Conservation (phyloP, 2,113 vertebrate genomes). For the Tonatia bakeri region DNA sequence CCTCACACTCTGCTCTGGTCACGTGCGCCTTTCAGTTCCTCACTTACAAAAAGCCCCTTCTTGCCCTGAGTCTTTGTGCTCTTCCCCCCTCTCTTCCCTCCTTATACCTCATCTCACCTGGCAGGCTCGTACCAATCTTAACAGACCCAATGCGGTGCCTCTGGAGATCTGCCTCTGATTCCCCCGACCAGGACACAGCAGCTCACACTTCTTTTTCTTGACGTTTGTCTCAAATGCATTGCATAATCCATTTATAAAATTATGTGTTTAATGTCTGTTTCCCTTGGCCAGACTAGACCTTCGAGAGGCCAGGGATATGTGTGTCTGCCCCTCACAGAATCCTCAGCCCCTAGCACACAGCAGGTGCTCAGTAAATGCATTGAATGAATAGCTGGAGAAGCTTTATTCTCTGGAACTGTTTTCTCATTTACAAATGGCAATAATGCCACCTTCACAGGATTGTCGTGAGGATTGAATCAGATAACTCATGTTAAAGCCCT, state of each 20-base stretch:
- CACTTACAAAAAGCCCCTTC: not conserved
- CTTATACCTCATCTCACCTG: not conserved
- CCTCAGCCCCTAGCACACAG: not conserved
- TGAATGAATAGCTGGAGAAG: not conserved
- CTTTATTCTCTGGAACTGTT: not conserved
- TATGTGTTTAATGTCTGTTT: not conserved
- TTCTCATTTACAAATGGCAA: slow-evolving; percentile 4
- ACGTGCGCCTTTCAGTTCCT: not conserved
- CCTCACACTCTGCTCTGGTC: not conserved
- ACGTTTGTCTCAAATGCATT: not conserved
- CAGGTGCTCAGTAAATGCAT: not conserved
- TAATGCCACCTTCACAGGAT: not conserved
- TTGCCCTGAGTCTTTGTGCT: not conserved
- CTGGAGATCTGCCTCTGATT: not conserved
- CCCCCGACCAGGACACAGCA: not conserved
- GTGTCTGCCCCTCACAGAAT: not conserved
- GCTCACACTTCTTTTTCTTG: not conserved
- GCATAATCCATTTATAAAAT: not conserved
- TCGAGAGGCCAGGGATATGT: not conserved
- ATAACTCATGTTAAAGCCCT: not conserved
- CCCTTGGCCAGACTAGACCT: not conserved
- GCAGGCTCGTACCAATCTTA: not conserved
- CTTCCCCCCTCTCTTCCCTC: not conserved
- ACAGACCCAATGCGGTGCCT: not conserved
- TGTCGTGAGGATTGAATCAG: not conserved